Evolutionary conservation across 1,140 invertebrate species (phyloP).

Genomic region (Propsilocerus akamusi): DNA sequence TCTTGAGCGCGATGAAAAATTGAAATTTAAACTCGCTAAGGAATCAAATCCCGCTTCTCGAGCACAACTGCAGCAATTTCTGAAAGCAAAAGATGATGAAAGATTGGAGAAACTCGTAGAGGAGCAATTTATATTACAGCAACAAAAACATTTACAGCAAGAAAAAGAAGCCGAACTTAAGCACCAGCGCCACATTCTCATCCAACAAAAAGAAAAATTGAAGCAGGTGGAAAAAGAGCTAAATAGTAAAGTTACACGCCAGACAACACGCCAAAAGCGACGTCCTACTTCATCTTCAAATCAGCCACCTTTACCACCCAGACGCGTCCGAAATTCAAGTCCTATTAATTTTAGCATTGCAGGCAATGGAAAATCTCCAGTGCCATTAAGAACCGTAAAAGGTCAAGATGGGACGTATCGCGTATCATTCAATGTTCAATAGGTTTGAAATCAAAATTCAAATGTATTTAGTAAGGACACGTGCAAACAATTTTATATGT

Average conservation of each 20-base stretch:
- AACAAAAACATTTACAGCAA: background rate
- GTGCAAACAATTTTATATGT: too few relatives aligned
- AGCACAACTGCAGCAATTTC: slow-evolving; percentile 16
- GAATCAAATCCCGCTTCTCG: slow-evolving; percentile 10
- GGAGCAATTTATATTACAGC: slow-evolving; percentile 4
- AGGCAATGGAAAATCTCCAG: background rate
- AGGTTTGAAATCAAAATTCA: too few relatives aligned
- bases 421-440: background rate
- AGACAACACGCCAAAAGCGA: background rate
- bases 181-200: background rate
- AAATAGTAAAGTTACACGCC: background rate
- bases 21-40: slow-evolving; percentile 17
- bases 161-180: background rate
- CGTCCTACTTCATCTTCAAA: background rate
- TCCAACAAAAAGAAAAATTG: background rate
- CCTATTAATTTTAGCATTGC: background rate
- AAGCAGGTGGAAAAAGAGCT: background rate
- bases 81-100: slow-evolving; percentile 17
- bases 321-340: background rate
- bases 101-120: slow-evolving; percentile 16
- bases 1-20: slow-evolving; percentile 17
- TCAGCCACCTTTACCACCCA: background rate
- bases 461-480: too few relatives aligned
- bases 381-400: background rate
- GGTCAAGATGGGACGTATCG: background rate